Evolutionary conservation across 30 jellyfish, hydroid and myxozoan genomes (phyloP).

Genomic region (Calvadosia cruxmelitensis): DNA sequence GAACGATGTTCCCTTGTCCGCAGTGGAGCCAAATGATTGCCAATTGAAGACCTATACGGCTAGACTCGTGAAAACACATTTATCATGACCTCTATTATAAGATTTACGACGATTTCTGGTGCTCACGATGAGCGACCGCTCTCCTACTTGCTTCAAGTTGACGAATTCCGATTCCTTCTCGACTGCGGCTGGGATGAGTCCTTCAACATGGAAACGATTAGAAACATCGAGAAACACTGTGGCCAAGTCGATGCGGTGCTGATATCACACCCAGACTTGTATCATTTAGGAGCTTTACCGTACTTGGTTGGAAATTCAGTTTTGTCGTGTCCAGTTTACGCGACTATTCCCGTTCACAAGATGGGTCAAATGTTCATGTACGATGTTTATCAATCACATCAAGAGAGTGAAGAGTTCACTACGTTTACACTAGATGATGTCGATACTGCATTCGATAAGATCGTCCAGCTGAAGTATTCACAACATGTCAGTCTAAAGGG

Average conservation of each 20-base stretch:
- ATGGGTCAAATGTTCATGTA: constrained; percentile 98
- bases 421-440: constrained; percentile 90
- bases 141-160: constrained; percentile 87
- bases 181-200: constrained; percentile 97
- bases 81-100: constrained; percentile 80
- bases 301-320: constrained; percentile 85
- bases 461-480: constrained; percentile 72
- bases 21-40: too few species aligned
- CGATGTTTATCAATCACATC: constrained; percentile 84
- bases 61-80: too few species aligned
- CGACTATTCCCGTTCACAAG: constrained; percentile 92
- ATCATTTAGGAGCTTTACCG: constrained; percentile 97
- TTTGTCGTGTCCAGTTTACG: constrained; percentile 78
- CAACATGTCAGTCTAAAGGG: constrained; percentile 95
- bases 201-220: constrained; percentile 46
- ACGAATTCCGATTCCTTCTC: constrained; percentile 74
- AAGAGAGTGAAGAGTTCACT: constrained; percentile 56
- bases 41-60: too few species aligned
- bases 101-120: constrained; percentile 83
- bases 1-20: too few species aligned
- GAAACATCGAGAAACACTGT: constrained; percentile 54
- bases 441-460: constrained; percentile 91
- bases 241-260: constrained; percentile 87
- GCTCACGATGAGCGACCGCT: constrained; percentile 93
- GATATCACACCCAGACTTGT: constrained; percentile 83